A percentile compares a stretch with the other conserved stretches of the same genome.
Evolutionary conservation across 2,113 vertebrate genomes (phyloP).

Genomic region (Seriola aureovittata): DNA sequence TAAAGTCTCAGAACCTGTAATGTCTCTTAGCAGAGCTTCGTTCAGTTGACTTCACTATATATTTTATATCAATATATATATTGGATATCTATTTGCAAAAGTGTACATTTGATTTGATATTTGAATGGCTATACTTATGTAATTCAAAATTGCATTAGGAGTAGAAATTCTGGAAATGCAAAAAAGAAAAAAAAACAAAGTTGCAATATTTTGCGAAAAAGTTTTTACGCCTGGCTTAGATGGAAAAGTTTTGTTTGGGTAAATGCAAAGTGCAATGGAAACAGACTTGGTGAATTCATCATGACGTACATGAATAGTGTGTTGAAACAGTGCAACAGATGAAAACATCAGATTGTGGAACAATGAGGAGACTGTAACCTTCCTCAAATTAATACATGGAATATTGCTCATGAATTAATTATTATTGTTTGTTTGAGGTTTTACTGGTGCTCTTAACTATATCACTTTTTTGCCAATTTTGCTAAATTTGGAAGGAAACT

Average conservation of each 20-base stretch:
- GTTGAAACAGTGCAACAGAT: neutral
- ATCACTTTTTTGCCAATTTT: too few relatives aligned
- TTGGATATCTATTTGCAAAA: neutral
- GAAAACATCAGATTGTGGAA: neutral
- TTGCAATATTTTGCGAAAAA: neutral
- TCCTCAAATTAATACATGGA: neutral
- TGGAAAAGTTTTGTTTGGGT: neutral
- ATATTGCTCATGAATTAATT: neutral
- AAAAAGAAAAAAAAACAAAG: too few relatives aligned
- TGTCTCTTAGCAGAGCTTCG: conserved; percentile 36
- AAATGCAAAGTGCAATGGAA: neutral
- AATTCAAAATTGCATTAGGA: too few relatives aligned
- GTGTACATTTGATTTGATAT: too few relatives aligned
- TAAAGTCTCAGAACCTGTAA: conserved; percentile 37
- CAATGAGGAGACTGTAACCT: neutral
- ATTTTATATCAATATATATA: neutral
- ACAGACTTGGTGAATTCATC: neutral
- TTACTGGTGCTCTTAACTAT: too few relatives aligned
- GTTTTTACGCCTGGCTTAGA: neutral
- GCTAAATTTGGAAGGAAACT: neutral
- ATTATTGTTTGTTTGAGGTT: neutral
- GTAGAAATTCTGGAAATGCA: too few relatives aligned
- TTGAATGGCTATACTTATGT: too few relatives aligned
- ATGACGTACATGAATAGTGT: neutral
- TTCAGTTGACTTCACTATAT: neutral